Conservation (phyloP, 2,888 invertebrate genomes). For the Dinocampus coccinellae region DNA sequence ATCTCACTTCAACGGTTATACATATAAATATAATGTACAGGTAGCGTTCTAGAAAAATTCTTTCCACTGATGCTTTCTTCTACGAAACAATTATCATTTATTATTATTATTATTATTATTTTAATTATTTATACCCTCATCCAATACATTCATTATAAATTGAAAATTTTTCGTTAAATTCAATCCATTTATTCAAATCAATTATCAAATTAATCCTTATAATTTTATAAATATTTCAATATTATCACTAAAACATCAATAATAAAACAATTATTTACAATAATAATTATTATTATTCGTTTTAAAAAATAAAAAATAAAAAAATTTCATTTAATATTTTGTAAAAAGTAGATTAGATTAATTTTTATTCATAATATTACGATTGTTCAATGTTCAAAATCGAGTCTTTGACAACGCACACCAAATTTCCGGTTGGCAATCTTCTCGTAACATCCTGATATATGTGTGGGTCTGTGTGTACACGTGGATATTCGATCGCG, state of each 20-base stretch:
- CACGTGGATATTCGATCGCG: too few species aligned
- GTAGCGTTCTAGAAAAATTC: conserved; percentile 9
- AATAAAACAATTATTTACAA: too few species aligned
- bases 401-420: neutral
- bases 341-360: too few species aligned
- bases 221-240: neutral
- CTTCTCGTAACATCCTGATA: neutral
- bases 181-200: neutral
- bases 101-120: neutral
- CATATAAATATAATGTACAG: conserved; percentile 13
- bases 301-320: too few species aligned
- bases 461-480: too few species aligned
- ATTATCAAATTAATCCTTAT: neutral
- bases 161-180: too few species aligned
- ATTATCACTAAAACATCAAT: too few species aligned
- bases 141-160: too few species aligned
- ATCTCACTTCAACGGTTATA: neutral
- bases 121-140: neutral
- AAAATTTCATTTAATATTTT: too few species aligned
- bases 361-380: neutral
- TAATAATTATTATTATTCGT: too few species aligned
- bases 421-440: conserved; percentile 6
- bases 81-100: conserved; percentile 10
- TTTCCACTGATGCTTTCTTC: neutral
- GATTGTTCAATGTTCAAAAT: neutral